Base-by-base conservation (phyloP, 2,888 invertebrate genomes). In the Zootermopsis nevadensis region DNA sequence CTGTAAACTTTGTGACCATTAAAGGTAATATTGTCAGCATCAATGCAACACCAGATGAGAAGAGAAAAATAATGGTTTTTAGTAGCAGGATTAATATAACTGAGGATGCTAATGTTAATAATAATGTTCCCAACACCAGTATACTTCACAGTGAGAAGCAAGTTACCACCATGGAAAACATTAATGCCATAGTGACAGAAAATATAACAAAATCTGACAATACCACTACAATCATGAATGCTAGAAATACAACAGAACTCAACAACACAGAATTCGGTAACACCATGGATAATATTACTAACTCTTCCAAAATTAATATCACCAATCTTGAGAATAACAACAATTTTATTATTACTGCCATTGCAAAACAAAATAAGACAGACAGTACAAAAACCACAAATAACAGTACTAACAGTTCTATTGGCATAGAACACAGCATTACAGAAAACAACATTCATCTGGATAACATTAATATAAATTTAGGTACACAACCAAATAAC, bases 11-110 rank as follows among this genome's bases (percentile, higher is more conserved):
- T n/a, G 74, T 74, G 24, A 74, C 74, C 10, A 74, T 30, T 33
- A 42, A 74, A 35, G 42, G 42, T 10, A 74, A 74, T 74, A 19
- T 38, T 74, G n/a, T 42, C 22, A 74, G 38, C 24, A 42, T 74
- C 38, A 42, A 24, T 74, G 38, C 24, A 38, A 35, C 33, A n/a
- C 74, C 38, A 74, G n/a, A 74, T 19, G 38, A 74, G 33, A 74
- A 6, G 24, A 38, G 38, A 4, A 42, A 6, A 33, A 10, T 33
- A 33, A 33, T 33, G 12, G 0, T 69, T 33, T 31, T 22, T 33
- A 69, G 33, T 33, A 33, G 22, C n/a, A 74, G 10, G 38, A 74
- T 74, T 38, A 38, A 74, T 42, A 24, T 74, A 0, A 38, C 35
- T 74, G 38, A 38, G 38, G 38, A 74, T 30, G n/a, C 74, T 7